Conservation (phyloP, 2,113 vertebrate genomes). For the Ascaphus truei region DNA sequence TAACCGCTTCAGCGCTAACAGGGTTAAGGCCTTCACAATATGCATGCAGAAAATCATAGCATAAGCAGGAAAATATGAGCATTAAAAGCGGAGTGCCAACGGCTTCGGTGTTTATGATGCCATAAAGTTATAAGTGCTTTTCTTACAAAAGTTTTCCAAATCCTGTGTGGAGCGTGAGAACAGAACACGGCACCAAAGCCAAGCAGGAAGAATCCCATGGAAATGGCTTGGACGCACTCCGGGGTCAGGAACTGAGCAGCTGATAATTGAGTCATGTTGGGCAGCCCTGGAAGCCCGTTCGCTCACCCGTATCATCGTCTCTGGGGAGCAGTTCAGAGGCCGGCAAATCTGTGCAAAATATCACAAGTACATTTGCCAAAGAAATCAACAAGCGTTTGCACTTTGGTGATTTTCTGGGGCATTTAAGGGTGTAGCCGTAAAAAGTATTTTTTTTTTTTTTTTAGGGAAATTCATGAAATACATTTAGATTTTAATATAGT, state of each 20-base stretch:
- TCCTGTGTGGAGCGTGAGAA: conserved; percentile 23
- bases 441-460: no score
- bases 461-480: no score
- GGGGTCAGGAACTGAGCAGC: conserved; percentile 27
- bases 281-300: conserved; percentile 3
- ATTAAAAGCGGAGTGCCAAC: conserved; percentile 4
- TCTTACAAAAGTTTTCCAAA: conserved; percentile 36
- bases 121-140: conserved; percentile 32
- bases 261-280: conserved; percentile 30
- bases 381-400: not conserved
- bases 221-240: conserved; percentile 13
- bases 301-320: not conserved
- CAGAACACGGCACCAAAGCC: not conserved
- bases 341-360: not conserved
- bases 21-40: not conserved
- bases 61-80: conserved; percentile 21
- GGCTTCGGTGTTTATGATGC: conserved; percentile 28
- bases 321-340: not conserved
- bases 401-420: not conserved
- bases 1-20: not conserved
- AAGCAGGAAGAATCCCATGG: conserved; percentile 19
- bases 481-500: no score
- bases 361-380: not conserved
- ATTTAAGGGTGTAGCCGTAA: no score
- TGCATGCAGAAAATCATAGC: not conserved